Base-by-base conservation (phyloP, 2,888 invertebrate genomes). In the Nomada hirtipes region DNA sequence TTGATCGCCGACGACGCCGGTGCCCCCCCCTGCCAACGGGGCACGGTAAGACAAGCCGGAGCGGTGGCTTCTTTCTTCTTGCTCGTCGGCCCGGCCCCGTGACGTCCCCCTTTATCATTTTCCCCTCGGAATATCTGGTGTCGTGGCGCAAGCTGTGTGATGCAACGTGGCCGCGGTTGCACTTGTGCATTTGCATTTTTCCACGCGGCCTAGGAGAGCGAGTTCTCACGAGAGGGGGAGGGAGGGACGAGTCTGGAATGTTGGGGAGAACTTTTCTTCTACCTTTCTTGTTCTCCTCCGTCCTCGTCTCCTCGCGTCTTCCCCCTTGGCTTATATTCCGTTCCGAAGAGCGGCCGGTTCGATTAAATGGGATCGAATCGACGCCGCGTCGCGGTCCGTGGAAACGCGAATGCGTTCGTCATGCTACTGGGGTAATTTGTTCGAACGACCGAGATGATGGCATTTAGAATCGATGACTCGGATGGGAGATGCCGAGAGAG, bases 71-170 rank as follows among this genome's bases (percentile, higher is more conserved):
- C 47, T 47, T 47, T 15, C 36, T 11, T 2, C 53, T 15, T 26
- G 55, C 26, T 3, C 23, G 26, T 2, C 57, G 2, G 23, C 23
- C 9, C 13, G 18, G n/a, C 47, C 44, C 15, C 52, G 3, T 9
- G 20, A 10, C 15, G 2, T 26, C 47, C 29, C 52, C n/a, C 23
- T 80, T 61, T 77, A 47, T 15, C 15, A 15, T 77, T 78, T 67
- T 80, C 57, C 71, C 50, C 18, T 78, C 67, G 67, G 78, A 57
- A 80, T 80, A 80, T 80, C 79, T 80, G 67, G 67, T 80, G 57
- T 78, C 79, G 55, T 23, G 59, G 61, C 13, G 50, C 75, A 13
- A 26, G 44, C 52, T 80, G 71, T 67, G 77, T 80, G 79, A 80
- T 80, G 79, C 79, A 77, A 79, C 71, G 75, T 36, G 50, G 69